These are phyloP conservation scores for Drosophila triauraria DNA, from an alignment of 1,140 invertebrate species.

Conservation along the genomic window DNA sequence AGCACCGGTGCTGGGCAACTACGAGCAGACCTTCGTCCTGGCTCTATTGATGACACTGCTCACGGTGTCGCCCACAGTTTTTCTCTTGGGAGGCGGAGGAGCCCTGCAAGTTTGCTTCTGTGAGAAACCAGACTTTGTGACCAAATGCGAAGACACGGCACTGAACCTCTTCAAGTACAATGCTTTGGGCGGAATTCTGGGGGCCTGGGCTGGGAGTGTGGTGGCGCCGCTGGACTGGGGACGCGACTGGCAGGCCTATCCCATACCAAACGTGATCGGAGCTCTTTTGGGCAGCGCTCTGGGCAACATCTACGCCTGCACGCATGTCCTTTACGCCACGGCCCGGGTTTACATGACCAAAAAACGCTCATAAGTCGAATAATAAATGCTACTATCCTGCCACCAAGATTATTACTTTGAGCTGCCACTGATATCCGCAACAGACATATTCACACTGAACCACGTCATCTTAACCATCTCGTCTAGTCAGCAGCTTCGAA, in stretches of 20 bases:
- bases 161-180: slow-evolving; percentile 85
- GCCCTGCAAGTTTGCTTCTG: slow-evolving; percentile 81
- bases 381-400: slow-evolving; percentile 67
- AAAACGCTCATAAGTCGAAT: slow-evolving; percentile 62
- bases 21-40: slow-evolving; percentile 83
- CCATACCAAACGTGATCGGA: slow-evolving; percentile 88
- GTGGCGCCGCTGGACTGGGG: slow-evolving; percentile 95
- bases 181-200: slow-evolving; percentile 87
- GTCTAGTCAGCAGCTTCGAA: slow-evolving; percentile 76
- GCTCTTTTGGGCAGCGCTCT: slow-evolving; percentile 87
- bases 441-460: slow-evolving; percentile 37
- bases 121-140: slow-evolving; percentile 80
- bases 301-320: slow-evolving; percentile 85
- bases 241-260: slow-evolving; percentile 91
- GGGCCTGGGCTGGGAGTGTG: slow-evolving; percentile 92
- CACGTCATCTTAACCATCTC: slow-evolving; percentile 41
- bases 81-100: slow-evolving; percentile 77
- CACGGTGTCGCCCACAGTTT: slow-evolving; percentile 79
- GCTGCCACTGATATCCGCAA: slow-evolving; percentile 55
- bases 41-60: slow-evolving; percentile 74
- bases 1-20: slow-evolving; percentile 79
- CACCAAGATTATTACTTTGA: slow-evolving; percentile 62
- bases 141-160: slow-evolving; percentile 78
- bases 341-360: slow-evolving; percentile 80
- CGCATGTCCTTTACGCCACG: slow-evolving; percentile 75